Evolutionary conservation across 2,797 vertebrate species (phyloP).

Genomic region (Alfaro cultratus): DNA sequence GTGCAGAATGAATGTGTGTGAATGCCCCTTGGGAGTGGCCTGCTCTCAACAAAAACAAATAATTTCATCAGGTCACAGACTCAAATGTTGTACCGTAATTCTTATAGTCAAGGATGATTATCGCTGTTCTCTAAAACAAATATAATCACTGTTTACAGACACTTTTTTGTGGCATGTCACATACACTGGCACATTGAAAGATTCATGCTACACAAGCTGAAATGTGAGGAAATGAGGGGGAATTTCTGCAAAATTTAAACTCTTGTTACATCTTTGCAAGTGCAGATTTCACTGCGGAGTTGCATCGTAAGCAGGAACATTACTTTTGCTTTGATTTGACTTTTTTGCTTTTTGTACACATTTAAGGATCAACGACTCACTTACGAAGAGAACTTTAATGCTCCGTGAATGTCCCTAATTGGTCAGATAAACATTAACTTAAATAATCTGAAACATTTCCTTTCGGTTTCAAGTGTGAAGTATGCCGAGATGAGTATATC

Average conservation of each 20-base stretch:
- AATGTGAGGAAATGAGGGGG: neutral
- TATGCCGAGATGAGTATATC: neutral
- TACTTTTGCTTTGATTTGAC: neutral
- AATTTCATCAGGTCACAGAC: neutral
- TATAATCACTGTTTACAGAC: neutral
- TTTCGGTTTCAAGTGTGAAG: neutral
- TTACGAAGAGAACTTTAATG: neutral
- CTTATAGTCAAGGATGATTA: neutral
- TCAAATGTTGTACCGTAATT: neutral
- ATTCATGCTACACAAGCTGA: neutral
- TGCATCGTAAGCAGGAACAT: neutral
- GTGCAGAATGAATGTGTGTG: constrained; percentile 12
- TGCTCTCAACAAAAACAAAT: constrained; percentile 6
- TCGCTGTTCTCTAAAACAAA: neutral
- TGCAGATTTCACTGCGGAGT: neutral
- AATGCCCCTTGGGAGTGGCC: constrained; percentile 15
- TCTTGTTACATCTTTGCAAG: neutral
- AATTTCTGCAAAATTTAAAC: neutral
- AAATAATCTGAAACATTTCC: neutral
- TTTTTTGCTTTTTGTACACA: neutral
- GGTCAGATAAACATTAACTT: neutral
- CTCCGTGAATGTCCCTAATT: neutral
- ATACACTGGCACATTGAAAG: neutral
- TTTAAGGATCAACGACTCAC: neutral
- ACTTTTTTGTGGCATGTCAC: neutral